These are phyloP conservation scores for Tragelaphus strepsiceros DNA, from an alignment of 2,113 vertebrate species.

Conservation along the genomic window DNA sequence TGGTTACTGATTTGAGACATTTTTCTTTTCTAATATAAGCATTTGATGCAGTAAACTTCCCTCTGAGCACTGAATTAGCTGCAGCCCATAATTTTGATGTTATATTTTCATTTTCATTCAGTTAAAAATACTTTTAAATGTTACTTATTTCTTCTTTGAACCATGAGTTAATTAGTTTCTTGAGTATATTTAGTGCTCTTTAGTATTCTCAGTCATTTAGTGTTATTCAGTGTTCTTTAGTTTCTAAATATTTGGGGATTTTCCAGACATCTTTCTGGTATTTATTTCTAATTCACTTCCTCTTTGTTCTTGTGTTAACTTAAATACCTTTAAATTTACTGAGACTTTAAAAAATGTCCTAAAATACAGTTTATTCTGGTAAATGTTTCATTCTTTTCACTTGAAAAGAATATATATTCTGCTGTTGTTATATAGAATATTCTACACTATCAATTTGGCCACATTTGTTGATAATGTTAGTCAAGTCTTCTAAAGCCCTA, in stretches of 20 bases:
- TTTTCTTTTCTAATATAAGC: neutral
- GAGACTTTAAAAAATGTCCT: neutral
- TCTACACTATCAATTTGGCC: neutral
- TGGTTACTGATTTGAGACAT: neutral
- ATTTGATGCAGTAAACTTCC: neutral
- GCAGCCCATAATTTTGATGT: neutral
- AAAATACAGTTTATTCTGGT: neutral
- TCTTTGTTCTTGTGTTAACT: neutral
- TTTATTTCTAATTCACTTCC: neutral
- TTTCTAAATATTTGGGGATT: constrained; percentile 17
- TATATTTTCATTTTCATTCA: neutral
- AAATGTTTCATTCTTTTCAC: neutral
- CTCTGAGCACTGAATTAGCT: neutral
- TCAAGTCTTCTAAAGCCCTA: neutral
- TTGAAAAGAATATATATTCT: neutral
- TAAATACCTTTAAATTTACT: neutral
- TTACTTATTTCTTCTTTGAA: neutral
- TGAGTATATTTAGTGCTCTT: neutral
- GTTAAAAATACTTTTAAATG: neutral
- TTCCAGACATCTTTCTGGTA: neutral
- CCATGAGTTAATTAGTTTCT: neutral
- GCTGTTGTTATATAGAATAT: neutral
- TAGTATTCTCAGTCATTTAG: neutral
- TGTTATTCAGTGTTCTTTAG: neutral
- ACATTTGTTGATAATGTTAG: neutral